Evolutionary conservation across 2,888 invertebrate genomes (phyloP).

Genomic region (Allacma fusca): DNA sequence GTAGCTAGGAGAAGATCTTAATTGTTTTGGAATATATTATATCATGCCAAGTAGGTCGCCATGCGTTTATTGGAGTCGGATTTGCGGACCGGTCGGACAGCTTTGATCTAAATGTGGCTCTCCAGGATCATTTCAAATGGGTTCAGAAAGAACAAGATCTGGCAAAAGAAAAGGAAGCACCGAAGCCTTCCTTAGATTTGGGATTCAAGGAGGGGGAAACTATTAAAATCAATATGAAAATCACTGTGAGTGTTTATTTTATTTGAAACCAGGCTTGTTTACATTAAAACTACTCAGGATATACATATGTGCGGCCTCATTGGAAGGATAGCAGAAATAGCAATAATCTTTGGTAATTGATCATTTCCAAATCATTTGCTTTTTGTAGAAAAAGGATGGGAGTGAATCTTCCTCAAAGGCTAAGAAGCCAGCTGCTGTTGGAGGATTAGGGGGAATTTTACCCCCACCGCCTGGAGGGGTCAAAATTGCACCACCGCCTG

Average conservation of each 20-base stretch:
- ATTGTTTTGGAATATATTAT: too few relatives aligned
- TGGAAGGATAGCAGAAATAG: too few relatives aligned
- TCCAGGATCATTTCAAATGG: constrained; percentile 98
- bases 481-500: constrained; percentile 77
- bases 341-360: too few relatives aligned
- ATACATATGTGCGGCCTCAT: too few relatives aligned
- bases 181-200: constrained; percentile 82
- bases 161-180: constrained; percentile 72
- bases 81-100: constrained; percentile 98
- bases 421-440: constrained; percentile 70
- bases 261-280: too few relatives aligned
- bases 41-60: constrained; percentile 70
- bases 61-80: constrained; percentile 95
- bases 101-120: constrained; percentile 96
- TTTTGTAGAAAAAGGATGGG: constrained; percentile 84
- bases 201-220: constrained; percentile 99
- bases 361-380: background rate
- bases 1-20: background rate
- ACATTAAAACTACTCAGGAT: too few relatives aligned
- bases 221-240: constrained; percentile 98
- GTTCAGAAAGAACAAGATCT: constrained; percentile 82
- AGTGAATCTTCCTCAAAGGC: constrained; percentile 77
- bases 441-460: constrained; percentile 68
- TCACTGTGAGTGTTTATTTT: constrained; percentile 73
- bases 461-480: constrained; percentile 86